Evolutionary conservation across 1,140 invertebrate species (phyloP).

Genomic region (Limonius californicus): DNA sequence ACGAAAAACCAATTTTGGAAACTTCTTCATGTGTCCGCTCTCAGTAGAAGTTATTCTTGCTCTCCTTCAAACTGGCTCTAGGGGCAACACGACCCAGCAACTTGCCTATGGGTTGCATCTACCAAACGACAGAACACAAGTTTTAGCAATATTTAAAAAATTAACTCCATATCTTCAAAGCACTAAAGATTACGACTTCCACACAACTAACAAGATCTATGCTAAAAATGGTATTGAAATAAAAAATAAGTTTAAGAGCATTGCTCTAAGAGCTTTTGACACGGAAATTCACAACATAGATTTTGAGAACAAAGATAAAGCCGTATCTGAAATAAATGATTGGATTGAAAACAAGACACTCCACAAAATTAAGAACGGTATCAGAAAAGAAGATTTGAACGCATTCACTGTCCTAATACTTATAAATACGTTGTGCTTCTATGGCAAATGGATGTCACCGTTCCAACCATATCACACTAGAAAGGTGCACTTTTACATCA

Average conservation of each 20-base stretch:
- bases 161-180: constrained; percentile 24
- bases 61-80: constrained; percentile 50
- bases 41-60: constrained; percentile 47
- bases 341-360: constrained; percentile 72
- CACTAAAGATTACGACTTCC: constrained; percentile 22
- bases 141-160: constrained; percentile 25
- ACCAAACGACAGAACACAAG: constrained; percentile 39
- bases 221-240: constrained; percentile 48
- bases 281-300: constrained; percentile 54
- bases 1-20: constrained; percentile 20
- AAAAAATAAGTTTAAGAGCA: constrained; percentile 15
- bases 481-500: constrained; percentile 45
- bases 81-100: constrained; percentile 52
- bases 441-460: constrained; percentile 55
- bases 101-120: constrained; percentile 41
- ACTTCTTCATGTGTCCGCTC: constrained; percentile 46
- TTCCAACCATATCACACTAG: constrained; percentile 51
- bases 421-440: constrained; percentile 83
- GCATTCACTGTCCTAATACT: constrained; percentile 62
- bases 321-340: constrained; percentile 58
- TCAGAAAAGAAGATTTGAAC: constrained; percentile 54
- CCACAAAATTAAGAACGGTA: constrained; percentile 65
- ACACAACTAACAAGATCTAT: constrained; percentile 43
- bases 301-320: constrained; percentile 47
- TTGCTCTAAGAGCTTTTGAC: constrained; percentile 51